These are phyloP conservation scores for Boloria selene DNA, from an alignment of 2,888 invertebrate genomes.

Conservation along the genomic window DNA sequence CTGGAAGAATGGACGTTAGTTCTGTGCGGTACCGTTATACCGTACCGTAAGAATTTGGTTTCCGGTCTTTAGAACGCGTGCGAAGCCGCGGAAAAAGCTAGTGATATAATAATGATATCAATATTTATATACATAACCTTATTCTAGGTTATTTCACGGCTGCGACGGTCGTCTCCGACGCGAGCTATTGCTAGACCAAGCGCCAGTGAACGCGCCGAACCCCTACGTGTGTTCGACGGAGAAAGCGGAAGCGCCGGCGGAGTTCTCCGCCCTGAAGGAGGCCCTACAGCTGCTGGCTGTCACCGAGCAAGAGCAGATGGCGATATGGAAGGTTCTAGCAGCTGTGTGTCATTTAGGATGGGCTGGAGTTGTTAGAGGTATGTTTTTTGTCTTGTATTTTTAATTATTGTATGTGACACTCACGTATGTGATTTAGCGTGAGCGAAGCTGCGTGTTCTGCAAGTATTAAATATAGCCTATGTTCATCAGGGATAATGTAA, in stretches of 20 bases:
- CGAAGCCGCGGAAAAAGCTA: too few relatives aligned
- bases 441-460: too few relatives aligned
- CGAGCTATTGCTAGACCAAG: conserved; percentile 90
- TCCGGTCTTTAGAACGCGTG: too few relatives aligned
- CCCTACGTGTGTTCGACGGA: conserved; percentile 90
- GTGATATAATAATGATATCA: not conserved
- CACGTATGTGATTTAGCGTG: too few relatives aligned
- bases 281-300: conserved; percentile 90
- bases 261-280: conserved; percentile 90
- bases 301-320: conserved; percentile 89
- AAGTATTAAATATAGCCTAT: too few relatives aligned
- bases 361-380: conserved; percentile 90
- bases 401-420: too few relatives aligned
- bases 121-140: conserved; percentile 17
- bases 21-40: too few relatives aligned
- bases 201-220: conserved; percentile 79
- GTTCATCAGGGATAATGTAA: too few relatives aligned
- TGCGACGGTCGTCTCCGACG: conserved; percentile 91
- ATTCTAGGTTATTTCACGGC: conserved; percentile 88
- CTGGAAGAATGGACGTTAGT: too few relatives aligned
- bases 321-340: conserved; percentile 93
- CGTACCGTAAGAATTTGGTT: too few relatives aligned
- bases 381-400: too few relatives aligned
- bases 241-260: conserved; percentile 91
- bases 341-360: conserved; percentile 97